A percentile compares a stretch with the other conserved stretches of the same genome.
These are phyloP conservation scores for Bradynema listronoti DNA, from an alignment of 1,140 invertebrate species.

Conservation along the genomic window DNA sequence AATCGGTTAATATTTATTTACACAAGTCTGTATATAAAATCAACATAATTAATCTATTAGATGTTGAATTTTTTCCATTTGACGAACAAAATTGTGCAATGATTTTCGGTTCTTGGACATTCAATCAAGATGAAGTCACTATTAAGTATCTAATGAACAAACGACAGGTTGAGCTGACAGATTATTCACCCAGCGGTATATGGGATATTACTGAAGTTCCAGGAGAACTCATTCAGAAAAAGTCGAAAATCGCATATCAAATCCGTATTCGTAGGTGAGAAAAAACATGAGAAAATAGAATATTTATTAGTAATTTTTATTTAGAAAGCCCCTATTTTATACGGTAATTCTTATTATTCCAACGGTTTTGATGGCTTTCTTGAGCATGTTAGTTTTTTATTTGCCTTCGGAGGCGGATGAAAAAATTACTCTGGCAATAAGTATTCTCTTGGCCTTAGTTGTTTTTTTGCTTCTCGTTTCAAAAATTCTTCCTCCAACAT, in stretches of 20 bases:
- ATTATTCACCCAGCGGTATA: conserved; percentile 82
- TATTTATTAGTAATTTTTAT: neutral
- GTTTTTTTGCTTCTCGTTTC: conserved; percentile 95
- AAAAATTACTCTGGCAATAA: conserved; percentile 92
- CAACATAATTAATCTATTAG: conserved; percentile 64
- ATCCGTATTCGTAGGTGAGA: conserved; percentile 49
- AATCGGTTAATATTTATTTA: conserved; percentile 78
- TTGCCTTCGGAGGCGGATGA: conserved; percentile 70
- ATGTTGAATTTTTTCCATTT: conserved; percentile 77
- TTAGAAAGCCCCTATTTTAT: conserved; percentile 15
- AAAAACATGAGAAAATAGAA: neutral
- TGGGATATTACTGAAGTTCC: conserved; percentile 98
- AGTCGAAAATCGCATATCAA: conserved; percentile 48
- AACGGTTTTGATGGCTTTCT: conserved; percentile 74
- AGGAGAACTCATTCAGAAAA: conserved; percentile 64
- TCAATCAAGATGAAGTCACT: conserved; percentile 61
- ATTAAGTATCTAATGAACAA: conserved; percentile 42
- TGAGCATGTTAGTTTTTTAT: conserved; percentile 95
- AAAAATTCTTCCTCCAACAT: conserved; percentile 93
- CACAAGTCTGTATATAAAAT: conserved; percentile 71
- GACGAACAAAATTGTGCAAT: conserved; percentile 78
- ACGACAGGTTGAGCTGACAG: conserved; percentile 75
- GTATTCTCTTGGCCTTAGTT: conserved; percentile 93
- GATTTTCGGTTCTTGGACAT: conserved; percentile 99
- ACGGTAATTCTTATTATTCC: conserved; percentile 20